Conservation (phyloP, 1,140 invertebrate species). For the Choristoneura fumiferana region DNA sequence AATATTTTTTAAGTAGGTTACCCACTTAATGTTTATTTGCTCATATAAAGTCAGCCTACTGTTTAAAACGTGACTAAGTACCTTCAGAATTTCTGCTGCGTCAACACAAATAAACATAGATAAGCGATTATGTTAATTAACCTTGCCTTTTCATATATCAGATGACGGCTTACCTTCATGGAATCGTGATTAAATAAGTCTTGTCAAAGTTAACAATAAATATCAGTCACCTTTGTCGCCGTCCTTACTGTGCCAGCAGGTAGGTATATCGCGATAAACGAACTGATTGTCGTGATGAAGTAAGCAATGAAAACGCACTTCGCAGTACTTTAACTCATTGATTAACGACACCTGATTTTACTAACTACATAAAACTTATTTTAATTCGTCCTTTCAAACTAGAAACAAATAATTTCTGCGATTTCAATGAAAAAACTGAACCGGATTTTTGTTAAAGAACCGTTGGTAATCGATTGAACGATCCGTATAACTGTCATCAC, state of each 20-base stretch:
- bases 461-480: slow-evolving; percentile 44
- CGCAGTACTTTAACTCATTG: too few species aligned
- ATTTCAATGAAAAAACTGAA: too few species aligned
- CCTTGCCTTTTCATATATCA: slow-evolving; percentile 9
- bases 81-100: not conserved
- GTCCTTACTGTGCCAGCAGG: slow-evolving; percentile 1
- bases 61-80: too few species aligned
- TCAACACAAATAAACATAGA: not conserved
- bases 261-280: not conserved
- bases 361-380: too few species aligned
- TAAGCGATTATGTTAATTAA: slow-evolving; percentile 10
- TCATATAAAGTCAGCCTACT: too few species aligned
- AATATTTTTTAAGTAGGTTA: too few species aligned
- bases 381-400: too few species aligned
- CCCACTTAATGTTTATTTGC: too few species aligned
- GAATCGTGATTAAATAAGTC: slow-evolving; percentile 1
- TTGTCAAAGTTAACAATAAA: slow-evolving; percentile 13
- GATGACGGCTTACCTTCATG: slow-evolving; percentile 9
- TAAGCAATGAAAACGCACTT: too few species aligned
- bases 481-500: slow-evolving; percentile 69
- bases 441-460: slow-evolving; percentile 32
- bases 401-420: too few species aligned
- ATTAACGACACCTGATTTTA: too few species aligned
- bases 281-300: too few species aligned
- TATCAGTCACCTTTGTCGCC: not conserved